Percentiles rank a stretch among this genome's conserved stretches.
phyloP scores from a whole-genome alignment of 2,797 vertebrate genomes.

The Chelon labrosus region DNA sequence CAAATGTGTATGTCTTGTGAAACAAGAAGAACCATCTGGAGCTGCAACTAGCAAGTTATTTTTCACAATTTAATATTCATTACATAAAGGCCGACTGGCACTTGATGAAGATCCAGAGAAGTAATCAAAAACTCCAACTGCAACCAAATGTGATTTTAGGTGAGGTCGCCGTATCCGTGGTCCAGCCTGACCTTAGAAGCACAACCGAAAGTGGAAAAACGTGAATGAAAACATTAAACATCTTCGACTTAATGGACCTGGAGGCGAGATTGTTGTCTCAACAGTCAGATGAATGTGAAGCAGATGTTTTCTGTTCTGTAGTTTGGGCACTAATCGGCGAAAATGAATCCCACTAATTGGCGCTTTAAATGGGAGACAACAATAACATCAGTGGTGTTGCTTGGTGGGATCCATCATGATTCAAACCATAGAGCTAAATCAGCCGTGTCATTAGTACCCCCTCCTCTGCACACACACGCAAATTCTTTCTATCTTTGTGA shows the following conservation, averaged over 20 bases:
- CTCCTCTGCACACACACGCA: neutral
- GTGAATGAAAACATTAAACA: no score
- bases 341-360: neutral
- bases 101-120: neutral
- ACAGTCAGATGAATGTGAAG: neutral
- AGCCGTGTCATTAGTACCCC: neutral
- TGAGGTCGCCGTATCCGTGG: neutral
- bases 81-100: no score
- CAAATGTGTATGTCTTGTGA: no score
- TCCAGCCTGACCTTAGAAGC: neutral
- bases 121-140: neutral
- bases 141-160: neutral
- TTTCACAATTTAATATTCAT: no score
- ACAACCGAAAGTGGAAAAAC: neutral
- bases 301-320: neutral
- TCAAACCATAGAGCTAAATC: conserved; percentile 1
- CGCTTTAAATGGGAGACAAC: neutral
- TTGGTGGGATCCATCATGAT: neutral
- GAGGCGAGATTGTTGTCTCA: neutral
- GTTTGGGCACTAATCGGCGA: neutral
- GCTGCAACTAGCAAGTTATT: no score
- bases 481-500: no score
- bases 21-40: no score
- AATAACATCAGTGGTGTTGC: neutral
- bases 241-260: neutral